These are phyloP conservation scores for Paralinhomoeus sp. DNA, from an alignment of 2,888 invertebrate species.

Conservation along the genomic window DNA sequence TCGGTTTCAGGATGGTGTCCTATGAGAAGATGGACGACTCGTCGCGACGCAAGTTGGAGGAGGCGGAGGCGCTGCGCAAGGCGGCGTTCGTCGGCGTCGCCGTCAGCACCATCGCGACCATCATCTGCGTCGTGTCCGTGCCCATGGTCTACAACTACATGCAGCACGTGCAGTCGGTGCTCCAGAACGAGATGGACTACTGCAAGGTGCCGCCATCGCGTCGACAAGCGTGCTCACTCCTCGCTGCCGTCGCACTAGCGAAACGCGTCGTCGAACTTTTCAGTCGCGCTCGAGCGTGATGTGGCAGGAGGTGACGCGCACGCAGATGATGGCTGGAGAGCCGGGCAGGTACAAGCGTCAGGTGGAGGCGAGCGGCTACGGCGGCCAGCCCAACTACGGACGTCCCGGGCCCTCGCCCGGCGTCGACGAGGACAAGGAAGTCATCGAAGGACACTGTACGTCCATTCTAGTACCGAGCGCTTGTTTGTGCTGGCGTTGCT, in stretches of 20 bases:
- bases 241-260: not conserved
- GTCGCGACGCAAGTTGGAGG: conserved; percentile 11
- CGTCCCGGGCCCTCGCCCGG: not conserved
- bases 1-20: not conserved
- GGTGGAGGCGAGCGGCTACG: not conserved
- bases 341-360: not conserved
- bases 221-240: not conserved
- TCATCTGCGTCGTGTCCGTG: conserved; percentile 17
- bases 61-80: conserved; percentile 18
- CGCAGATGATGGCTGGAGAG: conserved; percentile 9
- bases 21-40: conserved; percentile 11
- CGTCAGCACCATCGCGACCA: conserved; percentile 16
- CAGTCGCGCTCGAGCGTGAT: conserved; percentile 16
- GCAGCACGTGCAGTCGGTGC: conserved; percentile 19
- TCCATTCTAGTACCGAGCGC: too few relatives aligned
- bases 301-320: conserved; percentile 16
- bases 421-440: too few relatives aligned
- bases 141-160: conserved; percentile 21
- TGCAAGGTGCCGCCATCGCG: conserved; percentile 12
- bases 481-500: too few relatives aligned
- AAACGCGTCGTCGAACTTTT: conserved; percentile 7
- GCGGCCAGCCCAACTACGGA: not conserved
- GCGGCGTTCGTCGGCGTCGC: conserved; percentile 20
- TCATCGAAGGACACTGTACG: too few relatives aligned
- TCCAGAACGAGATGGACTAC: conserved; percentile 20